A percentile compares a stretch with the other conserved stretches of the same genome.
These are phyloP conservation scores for Cyphomyrus discorhynchus DNA, from an alignment of 2,113 vertebrate species.

Conservation along the genomic window DNA sequence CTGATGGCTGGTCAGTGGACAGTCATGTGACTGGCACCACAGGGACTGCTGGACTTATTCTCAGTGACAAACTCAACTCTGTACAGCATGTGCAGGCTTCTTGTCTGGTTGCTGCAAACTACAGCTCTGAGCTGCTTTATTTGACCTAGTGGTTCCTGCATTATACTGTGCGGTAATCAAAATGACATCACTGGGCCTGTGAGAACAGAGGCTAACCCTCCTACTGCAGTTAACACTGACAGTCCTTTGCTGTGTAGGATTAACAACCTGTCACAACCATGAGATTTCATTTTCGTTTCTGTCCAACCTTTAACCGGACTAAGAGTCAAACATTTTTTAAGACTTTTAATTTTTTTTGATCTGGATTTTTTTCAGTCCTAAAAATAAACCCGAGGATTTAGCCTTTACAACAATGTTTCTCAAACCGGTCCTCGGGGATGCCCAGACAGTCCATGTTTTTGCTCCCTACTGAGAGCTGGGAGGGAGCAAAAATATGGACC, in stretches of 20 bases:
- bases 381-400: not conserved
- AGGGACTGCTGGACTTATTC: not conserved
- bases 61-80: not conserved
- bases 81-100: not conserved
- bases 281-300: not conserved
- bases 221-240: not conserved
- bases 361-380: not conserved
- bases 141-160: not conserved
- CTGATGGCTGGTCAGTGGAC: not conserved
- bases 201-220: not conserved
- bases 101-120: not conserved
- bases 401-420: not conserved
- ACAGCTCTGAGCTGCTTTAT: not conserved
- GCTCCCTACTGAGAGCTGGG: not conserved
- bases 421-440: not conserved
- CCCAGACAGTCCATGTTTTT: not conserved
- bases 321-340: not conserved
- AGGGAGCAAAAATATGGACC: not conserved
- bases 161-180: not conserved
- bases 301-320: not conserved
- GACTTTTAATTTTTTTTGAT: not conserved
- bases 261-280: not conserved
- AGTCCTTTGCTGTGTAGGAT: not conserved
- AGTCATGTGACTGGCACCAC: not conserved
- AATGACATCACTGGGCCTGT: not conserved